Percentiles rank a stretch among this genome's conserved stretches.
Conservation (phyloP, 1,140 invertebrate genomes). For the Psilanteris sp. region DNA sequence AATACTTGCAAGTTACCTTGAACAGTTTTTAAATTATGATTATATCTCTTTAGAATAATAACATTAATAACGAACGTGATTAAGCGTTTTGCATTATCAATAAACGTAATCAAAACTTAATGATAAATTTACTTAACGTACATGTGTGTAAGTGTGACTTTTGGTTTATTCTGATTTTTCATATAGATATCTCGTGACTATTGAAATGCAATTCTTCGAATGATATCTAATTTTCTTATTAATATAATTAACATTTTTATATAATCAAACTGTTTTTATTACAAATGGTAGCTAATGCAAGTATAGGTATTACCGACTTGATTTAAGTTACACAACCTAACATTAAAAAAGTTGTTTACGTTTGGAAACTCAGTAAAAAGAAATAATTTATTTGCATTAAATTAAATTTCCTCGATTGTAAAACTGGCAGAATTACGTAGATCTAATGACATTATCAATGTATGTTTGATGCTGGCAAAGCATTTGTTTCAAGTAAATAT, state of each 20-base stretch:
- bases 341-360: conserved; percentile 52
- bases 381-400: conserved; percentile 55
- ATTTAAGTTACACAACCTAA: conserved; percentile 37
- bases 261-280: conserved; percentile 55
- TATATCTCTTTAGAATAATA: conserved; percentile 53
- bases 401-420: conserved; percentile 30
- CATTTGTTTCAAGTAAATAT: conserved; percentile 16
- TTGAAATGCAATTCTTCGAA: conserved; percentile 34
- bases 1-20: conserved; percentile 33
- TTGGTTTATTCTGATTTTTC: conserved; percentile 54
- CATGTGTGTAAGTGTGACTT: conserved; percentile 21
- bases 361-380: conserved; percentile 41
- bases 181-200: conserved; percentile 43
- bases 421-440: conserved; percentile 15
- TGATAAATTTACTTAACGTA: conserved; percentile 42
- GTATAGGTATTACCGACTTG: conserved; percentile 37
- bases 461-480: background rate
- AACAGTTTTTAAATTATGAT: conserved; percentile 42
- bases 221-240: conserved; percentile 55
- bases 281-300: conserved; percentile 41
- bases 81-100: conserved; percentile 55
- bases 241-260: conserved; percentile 62
- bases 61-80: conserved; percentile 56
- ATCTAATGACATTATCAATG: conserved; percentile 9
- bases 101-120: conserved; percentile 62